phyloP scores from a whole-genome alignment of 92 coral and sea anemone genomes.

The Parazoanthus swiftii region DNA sequence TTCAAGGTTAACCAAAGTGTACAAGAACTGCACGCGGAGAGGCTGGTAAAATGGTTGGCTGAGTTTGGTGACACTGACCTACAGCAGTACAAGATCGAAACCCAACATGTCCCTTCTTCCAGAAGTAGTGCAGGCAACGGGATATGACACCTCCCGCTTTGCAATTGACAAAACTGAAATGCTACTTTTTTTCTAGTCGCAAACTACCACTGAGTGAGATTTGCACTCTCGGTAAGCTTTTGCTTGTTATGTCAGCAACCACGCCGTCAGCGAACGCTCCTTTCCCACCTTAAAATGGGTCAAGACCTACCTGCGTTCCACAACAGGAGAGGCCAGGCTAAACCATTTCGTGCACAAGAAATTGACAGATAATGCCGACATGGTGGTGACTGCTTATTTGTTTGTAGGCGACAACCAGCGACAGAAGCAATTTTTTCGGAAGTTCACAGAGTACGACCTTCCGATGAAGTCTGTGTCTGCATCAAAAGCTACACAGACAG shows the following conservation, averaged over 20 bases:
- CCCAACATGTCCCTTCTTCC: slow-evolving; percentile 55
- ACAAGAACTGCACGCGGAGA: slow-evolving; percentile 48
- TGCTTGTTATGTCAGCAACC: slow-evolving; percentile 51
- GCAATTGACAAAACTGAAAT: slow-evolving; percentile 49
- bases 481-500: neutral
- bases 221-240: slow-evolving; percentile 52
- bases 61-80: slow-evolving; percentile 46
- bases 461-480: neutral
- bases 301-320: slow-evolving; percentile 48
- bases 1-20: slow-evolving; percentile 49
- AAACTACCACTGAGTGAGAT: slow-evolving; percentile 48
- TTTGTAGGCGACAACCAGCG: slow-evolving; percentile 36
- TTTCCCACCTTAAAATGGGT: slow-evolving; percentile 51
- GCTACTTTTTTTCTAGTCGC: slow-evolving; percentile 29
- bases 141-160: slow-evolving; percentile 43
- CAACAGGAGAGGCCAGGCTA: slow-evolving; percentile 47
- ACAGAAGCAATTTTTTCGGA: slow-evolving; percentile 39
- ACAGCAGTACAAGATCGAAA: slow-evolving; percentile 48
- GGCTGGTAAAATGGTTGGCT: slow-evolving; percentile 43
- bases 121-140: slow-evolving; percentile 58
- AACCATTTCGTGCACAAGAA: slow-evolving; percentile 47
- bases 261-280: slow-evolving; percentile 55
- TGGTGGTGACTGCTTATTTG: slow-evolving; percentile 27
- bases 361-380: slow-evolving; percentile 46
- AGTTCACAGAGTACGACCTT: slow-evolving; percentile 18